Evolutionary conservation across 2,113 vertebrate genomes (phyloP).

Genomic region (Alces alces): DNA sequence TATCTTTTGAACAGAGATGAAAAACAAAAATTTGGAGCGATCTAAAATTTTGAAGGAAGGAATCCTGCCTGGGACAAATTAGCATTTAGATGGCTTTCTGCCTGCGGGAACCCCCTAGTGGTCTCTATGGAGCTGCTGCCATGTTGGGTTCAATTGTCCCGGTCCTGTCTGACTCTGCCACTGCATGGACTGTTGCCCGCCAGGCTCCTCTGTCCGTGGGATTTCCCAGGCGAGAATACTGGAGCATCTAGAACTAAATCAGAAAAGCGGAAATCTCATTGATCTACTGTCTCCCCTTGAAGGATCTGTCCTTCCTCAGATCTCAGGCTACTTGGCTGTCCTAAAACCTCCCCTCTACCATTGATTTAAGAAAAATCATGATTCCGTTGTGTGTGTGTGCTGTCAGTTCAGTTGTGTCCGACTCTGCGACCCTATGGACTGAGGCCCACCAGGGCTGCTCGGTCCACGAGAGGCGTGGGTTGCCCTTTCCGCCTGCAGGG

Average conservation of each 20-base stretch:
- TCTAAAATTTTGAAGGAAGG: background rate
- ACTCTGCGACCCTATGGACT: background rate
- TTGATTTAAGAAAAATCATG: background rate
- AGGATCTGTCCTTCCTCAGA: background rate
- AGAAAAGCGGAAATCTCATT: background rate
- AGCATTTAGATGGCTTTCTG: background rate
- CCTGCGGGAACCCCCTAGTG: background rate
- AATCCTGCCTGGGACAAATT: background rate
- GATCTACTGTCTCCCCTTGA: background rate
- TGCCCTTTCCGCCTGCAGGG: no score
- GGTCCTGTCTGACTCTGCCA: background rate
- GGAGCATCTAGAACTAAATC: background rate
- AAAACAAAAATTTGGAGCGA: background rate
- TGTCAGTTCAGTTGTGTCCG: background rate
- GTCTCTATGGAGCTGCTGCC: background rate
- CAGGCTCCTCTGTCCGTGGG: background rate
- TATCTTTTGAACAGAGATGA: background rate
- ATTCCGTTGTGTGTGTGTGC: background rate
- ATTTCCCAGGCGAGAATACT: background rate
- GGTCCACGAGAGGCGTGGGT: no score
- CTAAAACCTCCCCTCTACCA: background rate
- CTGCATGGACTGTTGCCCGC: background rate
- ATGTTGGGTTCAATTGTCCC: fast-evolving
- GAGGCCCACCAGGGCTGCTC: background rate
- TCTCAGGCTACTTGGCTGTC: background rate